Percentiles rank a stretch among this genome's conserved stretches.
phyloP scores from a whole-genome alignment of 2,888 invertebrate species.

The Brachyptera putata region DNA sequence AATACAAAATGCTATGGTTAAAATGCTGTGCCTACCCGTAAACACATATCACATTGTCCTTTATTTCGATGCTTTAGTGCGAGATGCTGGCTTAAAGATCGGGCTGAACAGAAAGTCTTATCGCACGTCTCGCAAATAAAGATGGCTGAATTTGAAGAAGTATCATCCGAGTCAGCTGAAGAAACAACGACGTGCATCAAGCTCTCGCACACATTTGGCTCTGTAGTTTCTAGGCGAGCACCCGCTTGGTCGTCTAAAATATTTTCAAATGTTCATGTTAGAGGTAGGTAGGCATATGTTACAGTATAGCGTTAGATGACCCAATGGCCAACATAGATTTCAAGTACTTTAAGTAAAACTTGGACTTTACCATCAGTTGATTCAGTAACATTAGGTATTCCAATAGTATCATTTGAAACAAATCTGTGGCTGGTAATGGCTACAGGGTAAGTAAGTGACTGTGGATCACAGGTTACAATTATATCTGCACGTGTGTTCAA shows the following conservation, averaged over 20 bases:
- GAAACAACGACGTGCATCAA: conserved; percentile 26
- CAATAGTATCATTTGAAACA: conserved; percentile 2
- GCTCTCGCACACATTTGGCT: not conserved
- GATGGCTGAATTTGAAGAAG: not conserved
- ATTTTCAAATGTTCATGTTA: too few species aligned
- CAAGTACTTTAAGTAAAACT: too few species aligned
- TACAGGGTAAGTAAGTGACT: conserved; percentile 15
- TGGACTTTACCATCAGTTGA: too few species aligned
- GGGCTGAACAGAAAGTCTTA: conserved; percentile 21
- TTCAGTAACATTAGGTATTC: too few species aligned
- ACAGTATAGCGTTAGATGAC: too few species aligned
- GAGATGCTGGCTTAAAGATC: conserved; percentile 20
- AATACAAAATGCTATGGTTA: not conserved
- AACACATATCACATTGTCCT: conserved; percentile 28
- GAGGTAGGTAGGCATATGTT: too few species aligned
- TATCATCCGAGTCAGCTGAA: not conserved
- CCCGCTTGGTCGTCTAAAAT: too few species aligned
- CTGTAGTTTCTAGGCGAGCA: too few species aligned
- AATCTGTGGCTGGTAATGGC: conserved; percentile 20
- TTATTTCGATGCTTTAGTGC: conserved; percentile 23
- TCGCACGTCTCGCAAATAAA: conserved; percentile 28
- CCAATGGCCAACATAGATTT: too few species aligned
- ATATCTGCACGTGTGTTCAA: conserved; percentile 21
- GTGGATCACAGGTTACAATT: conserved; percentile 27
- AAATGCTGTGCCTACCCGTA: conserved; percentile 22